Evolutionary conservation across 2,797 vertebrate species (phyloP), one percentile per base, ranked within the genome.

Genomic region (Channa striata): DNA sequence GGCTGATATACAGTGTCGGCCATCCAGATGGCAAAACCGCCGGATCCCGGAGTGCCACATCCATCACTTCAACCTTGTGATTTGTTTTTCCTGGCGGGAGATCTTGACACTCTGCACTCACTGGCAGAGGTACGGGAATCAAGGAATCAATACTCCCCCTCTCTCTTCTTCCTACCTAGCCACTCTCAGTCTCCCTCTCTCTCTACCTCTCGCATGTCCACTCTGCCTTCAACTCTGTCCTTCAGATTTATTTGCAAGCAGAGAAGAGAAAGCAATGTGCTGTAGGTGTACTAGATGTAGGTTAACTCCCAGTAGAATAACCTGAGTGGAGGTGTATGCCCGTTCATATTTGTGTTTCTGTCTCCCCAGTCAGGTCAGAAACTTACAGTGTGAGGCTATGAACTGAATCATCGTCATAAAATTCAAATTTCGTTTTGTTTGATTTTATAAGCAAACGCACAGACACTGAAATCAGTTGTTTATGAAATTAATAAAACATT

Each of bases 31-130:
- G 90, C 83, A 87, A 83, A 91, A 94, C 85, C 37, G 69, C 82
- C 84, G 85, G 90, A 93, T 90, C 94, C 39, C 30, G 90, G 90
- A 91, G 87, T 87, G 88, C 91, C 92, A 94, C 90, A 94, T 95
- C 93, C 95, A 95, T 95, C 95, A 96, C 91, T 87, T 64, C 61
- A 81, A 91, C 86, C 89, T 88, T 91, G 93, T 92, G 90, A 91
- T 92, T 92, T 89, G 92, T 92, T 94, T 95, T 93, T 92, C 89
- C 88, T 90, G 92, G 93, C 89, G 87, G 92, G 93, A 92, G 92
- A 93, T 92, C 89, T 89, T 89, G 86, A 93, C 89, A 90, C 89
- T 81, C 78, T 83, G 84, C 87, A 90, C 90, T 91, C 90, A 91
- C 89, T 89, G 89, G 89, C 89, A 89, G 88, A 90, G 90, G 90